Conservation (phyloP, 2,888 invertebrate species). For the Apodemia mormo region DNA sequence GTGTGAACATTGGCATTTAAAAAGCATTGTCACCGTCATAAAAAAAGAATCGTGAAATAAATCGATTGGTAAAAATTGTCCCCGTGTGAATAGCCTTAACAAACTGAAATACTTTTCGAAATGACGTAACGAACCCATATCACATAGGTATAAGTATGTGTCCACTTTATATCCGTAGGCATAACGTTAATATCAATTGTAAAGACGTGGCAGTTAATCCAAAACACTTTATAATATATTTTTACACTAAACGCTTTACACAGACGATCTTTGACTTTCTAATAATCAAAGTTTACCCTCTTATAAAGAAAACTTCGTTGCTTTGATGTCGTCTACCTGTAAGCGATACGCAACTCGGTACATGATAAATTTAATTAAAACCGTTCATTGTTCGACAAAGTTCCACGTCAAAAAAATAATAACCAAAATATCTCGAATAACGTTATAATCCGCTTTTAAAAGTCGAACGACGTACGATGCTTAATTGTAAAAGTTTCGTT, state of each 20-base stretch:
- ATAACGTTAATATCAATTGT: not conserved
- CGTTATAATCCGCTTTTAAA: slow-evolving; percentile 38
- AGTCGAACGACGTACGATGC: slow-evolving; percentile 32
- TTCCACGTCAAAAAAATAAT: slow-evolving; percentile 14
- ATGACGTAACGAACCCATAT: too few relatives aligned
- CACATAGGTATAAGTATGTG: too few relatives aligned
- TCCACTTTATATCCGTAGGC: not conserved
- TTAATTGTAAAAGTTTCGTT: slow-evolving; percentile 38
- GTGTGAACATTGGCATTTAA: too few relatives aligned
- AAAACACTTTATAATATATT: not conserved
- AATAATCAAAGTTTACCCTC: slow-evolving; percentile 15
- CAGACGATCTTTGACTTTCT: not conserved
- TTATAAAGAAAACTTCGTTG: slow-evolving; percentile 1
- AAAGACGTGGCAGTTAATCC: not conserved
- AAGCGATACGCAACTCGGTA: slow-evolving; percentile 13
- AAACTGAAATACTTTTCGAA: too few relatives aligned
- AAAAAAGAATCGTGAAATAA: too few relatives aligned
- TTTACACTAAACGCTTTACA: slow-evolving; percentile 1
- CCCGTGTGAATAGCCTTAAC: too few relatives aligned
- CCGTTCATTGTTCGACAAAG: slow-evolving; percentile 11
- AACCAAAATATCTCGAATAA: slow-evolving; percentile 31
- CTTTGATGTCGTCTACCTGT: slow-evolving; percentile 17
- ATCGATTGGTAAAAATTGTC: too few relatives aligned
- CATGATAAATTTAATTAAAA: slow-evolving; percentile 16
- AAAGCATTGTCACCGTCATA: too few relatives aligned